A percentile compares a stretch with the other conserved stretches of the same genome.
These are phyloP conservation scores for Eupithecia pulchellata DNA, from an alignment of 2,888 invertebrate species.

Conservation along the genomic window DNA sequence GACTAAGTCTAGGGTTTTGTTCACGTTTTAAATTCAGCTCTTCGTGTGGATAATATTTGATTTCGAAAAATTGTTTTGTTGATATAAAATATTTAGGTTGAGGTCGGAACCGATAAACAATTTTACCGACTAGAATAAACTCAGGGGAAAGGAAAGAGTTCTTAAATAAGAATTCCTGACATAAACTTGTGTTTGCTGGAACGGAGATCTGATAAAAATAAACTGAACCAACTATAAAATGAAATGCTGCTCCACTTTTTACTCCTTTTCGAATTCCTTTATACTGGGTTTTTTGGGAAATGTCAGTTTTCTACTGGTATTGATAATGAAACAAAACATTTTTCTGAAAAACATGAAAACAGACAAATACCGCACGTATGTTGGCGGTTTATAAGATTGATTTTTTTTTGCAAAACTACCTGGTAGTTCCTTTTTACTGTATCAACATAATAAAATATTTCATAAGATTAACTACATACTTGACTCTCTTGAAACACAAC, in stretches of 20 bases:
- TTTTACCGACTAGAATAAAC: background rate
- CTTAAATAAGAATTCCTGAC: background rate
- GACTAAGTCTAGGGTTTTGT: background rate
- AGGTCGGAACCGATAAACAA: background rate
- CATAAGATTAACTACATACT: no score
- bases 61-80: background rate
- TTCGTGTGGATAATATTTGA: background rate
- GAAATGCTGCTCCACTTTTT: background rate
- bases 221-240: background rate
- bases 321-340: background rate
- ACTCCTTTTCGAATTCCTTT: background rate
- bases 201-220: conserved; percentile 5
- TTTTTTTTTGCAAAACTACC: background rate
- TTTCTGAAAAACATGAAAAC: background rate
- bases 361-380: background rate
- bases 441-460: no score
- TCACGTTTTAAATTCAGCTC: background rate
- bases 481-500: no score
- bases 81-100: background rate
- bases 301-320: background rate
- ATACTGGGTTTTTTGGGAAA: background rate
- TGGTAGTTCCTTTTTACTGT: no score
- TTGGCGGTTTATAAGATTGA: background rate
- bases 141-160: background rate
- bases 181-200: conserved; percentile 1